Conservation (phyloP, 2,113 vertebrate species). For the Dolichallabes microphthalmus region DNA sequence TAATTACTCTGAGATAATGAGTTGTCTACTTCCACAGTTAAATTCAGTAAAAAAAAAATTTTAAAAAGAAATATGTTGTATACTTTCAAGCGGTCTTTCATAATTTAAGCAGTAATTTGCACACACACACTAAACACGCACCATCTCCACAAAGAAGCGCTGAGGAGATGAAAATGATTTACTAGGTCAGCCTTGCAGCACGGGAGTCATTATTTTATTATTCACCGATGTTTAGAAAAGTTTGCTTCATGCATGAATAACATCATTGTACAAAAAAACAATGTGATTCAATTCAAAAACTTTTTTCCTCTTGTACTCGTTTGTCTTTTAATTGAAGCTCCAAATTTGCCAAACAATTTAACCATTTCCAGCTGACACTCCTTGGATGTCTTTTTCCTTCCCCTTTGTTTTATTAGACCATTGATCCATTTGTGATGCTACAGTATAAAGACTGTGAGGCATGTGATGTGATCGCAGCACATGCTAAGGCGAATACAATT, state of each 20-base stretch:
- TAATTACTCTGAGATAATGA: slow-evolving; percentile 73
- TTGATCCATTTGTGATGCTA: background rate
- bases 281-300: background rate
- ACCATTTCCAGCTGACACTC: background rate
- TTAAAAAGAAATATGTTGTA: slow-evolving; percentile 67
- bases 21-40: slow-evolving; percentile 57
- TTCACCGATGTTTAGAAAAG: slow-evolving; percentile 32
- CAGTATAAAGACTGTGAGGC: background rate
- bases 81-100: slow-evolving; percentile 32
- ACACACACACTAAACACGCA: background rate
- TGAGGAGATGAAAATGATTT: slow-evolving; percentile 55
- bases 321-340: background rate
- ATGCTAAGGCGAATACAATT: background rate
- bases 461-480: background rate
- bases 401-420: background rate
- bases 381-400: background rate
- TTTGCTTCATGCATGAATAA: slow-evolving; percentile 41
- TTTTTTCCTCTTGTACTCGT: background rate
- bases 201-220: slow-evolving; percentile 42
- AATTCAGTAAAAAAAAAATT: slow-evolving; percentile 67
- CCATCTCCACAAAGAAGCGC: slow-evolving; percentile 24
- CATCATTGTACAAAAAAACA: slow-evolving; percentile 4
- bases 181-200: slow-evolving; percentile 53
- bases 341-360: background rate
- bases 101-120: slow-evolving; percentile 35